These are phyloP conservation scores for Paraescarpia echinospica DNA, from an alignment of 1,140 invertebrate genomes.

Conservation along the genomic window DNA sequence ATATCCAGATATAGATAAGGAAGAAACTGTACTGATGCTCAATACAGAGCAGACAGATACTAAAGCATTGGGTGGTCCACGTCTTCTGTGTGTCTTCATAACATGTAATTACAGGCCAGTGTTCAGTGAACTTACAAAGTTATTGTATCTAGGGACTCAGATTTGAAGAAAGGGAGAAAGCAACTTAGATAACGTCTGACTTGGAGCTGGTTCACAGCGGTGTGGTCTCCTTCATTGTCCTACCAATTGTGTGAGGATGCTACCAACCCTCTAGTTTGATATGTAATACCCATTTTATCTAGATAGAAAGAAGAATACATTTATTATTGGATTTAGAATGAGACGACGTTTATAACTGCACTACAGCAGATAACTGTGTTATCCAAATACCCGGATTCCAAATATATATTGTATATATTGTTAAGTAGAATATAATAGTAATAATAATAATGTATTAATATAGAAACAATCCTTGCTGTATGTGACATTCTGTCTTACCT, in stretches of 20 bases:
- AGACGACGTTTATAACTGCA: too few relatives aligned
- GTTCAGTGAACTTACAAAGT: background rate
- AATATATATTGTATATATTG: background rate
- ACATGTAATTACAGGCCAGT: background rate
- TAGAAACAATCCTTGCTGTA: too few relatives aligned
- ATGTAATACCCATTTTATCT: background rate
- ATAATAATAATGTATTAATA: too few relatives aligned
- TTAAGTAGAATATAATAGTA: too few relatives aligned
- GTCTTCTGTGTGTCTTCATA: background rate
- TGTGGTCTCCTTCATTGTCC: too few relatives aligned
- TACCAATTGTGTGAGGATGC: background rate
- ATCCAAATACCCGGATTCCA: too few relatives aligned
- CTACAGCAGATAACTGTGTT: too few relatives aligned
- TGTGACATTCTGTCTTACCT: background rate
- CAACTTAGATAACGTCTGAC: background rate
- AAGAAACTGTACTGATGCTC: background rate
- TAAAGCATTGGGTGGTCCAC: background rate
- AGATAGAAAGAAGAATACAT: background rate
- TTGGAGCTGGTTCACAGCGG: background rate
- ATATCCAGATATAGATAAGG: background rate
- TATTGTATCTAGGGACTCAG: background rate
- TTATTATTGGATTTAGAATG: too few relatives aligned
- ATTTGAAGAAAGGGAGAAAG: background rate
- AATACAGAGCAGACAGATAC: background rate
- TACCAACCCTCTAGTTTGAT: background rate